Evolutionary conservation across 2,888 invertebrate genomes (phyloP).

Genomic region (Odiellus spinosus): DNA sequence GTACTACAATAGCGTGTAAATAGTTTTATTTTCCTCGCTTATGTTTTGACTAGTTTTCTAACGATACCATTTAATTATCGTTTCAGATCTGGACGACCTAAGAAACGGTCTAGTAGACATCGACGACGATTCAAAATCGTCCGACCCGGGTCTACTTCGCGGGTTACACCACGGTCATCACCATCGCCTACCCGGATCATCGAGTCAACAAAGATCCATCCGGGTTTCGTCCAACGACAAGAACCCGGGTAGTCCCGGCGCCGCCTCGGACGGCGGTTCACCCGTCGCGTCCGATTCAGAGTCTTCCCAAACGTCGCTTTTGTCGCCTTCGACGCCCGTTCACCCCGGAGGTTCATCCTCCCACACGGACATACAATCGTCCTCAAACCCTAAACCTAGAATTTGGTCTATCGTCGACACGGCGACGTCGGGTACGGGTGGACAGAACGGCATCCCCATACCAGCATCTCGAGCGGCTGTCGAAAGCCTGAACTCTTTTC

Average conservation of each 20-base stretch:
- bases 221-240: too few relatives aligned
- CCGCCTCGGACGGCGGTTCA: constrained; percentile 10
- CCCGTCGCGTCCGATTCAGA: constrained; percentile 12
- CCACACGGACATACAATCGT: too few relatives aligned
- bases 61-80: neutral
- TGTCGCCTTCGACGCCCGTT: neutral
- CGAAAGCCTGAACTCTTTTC: constrained; percentile 13
- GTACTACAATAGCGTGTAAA: too few relatives aligned
- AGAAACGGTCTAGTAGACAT: constrained; percentile 19
- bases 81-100: constrained; percentile 8
- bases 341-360: too few relatives aligned
- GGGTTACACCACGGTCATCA: too few relatives aligned
- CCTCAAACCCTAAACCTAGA: constrained; percentile 18
- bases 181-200: too few relatives aligned
- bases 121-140: constrained; percentile 17
- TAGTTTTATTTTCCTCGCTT: too few relatives aligned
- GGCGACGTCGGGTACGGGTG: constrained; percentile 18
- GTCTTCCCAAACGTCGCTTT: constrained; percentile 9
- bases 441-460: constrained; percentile 5
- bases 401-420: constrained; percentile 25
- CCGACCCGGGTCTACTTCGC: too few relatives aligned
- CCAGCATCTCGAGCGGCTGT: constrained; percentile 8
- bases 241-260: constrained; percentile 8
- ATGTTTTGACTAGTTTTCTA: too few relatives aligned
- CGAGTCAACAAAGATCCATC: too few relatives aligned